Evolutionary conservation across 2,113 vertebrate species (phyloP).

Genomic region (Asarcornis scutulata): DNA sequence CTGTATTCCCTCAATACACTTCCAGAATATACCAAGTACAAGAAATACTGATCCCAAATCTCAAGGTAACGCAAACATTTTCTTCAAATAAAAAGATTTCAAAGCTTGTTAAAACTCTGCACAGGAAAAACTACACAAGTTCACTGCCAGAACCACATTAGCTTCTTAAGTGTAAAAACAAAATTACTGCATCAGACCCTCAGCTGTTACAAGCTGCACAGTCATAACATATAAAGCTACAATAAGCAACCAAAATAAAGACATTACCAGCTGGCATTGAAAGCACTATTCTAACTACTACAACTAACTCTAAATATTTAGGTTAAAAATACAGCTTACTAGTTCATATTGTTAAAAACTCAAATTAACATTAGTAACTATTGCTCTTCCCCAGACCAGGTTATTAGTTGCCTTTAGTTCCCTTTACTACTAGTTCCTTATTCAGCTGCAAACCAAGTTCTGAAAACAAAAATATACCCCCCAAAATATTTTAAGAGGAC

Average conservation of each 20-base stretch:
- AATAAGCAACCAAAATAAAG: neutral
- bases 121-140: neutral
- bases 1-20: neutral
- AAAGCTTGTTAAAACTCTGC: neutral
- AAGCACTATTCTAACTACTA: neutral
- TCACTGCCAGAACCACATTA: neutral
- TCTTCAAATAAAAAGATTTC: neutral
- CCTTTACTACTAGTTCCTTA: neutral
- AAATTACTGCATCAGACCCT: neutral
- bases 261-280: neutral
- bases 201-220: neutral
- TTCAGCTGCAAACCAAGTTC: neutral
- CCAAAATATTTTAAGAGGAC: neutral
- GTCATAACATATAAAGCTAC: fast-evolving
- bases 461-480: neutral
- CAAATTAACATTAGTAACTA: neutral
- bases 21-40: neutral
- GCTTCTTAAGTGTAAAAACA: neutral
- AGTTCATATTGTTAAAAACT: neutral
- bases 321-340: neutral
- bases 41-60: neutral
- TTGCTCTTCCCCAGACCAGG: neutral
- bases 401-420: neutral
- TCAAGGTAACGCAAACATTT: neutral
- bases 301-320: neutral